These are phyloP conservation scores for Chelonus formosanus DNA, from an alignment of 2,888 invertebrate species.

Conservation along the genomic window DNA sequence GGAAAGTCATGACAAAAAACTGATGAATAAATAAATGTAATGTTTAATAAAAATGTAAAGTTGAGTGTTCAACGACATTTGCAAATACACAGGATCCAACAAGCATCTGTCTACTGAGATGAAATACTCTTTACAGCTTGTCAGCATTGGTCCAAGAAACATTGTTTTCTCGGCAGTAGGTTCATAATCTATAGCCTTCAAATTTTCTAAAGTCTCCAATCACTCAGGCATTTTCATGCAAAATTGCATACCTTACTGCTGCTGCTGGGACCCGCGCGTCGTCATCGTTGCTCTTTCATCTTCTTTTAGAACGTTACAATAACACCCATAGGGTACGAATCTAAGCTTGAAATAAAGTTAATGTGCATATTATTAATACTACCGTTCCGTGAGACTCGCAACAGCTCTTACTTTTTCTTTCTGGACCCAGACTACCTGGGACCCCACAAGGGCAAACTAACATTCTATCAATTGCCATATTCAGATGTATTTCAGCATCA, in stretches of 20 bases:
- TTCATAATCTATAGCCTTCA: slow-evolving; percentile 59
- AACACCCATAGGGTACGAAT: slow-evolving; percentile 59
- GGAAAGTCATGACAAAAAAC: no score
- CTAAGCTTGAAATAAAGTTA: slow-evolving; percentile 59
- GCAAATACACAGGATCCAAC: not conserved
- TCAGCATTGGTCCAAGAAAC: slow-evolving; percentile 24
- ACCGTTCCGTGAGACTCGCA: slow-evolving; percentile 41
- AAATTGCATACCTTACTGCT: slow-evolving; percentile 43
- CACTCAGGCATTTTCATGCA: slow-evolving; percentile 62
- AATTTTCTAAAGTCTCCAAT: slow-evolving; percentile 64
- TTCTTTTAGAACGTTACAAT: slow-evolving; percentile 50
- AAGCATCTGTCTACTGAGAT: not conserved
- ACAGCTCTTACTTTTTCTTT: slow-evolving; percentile 25
- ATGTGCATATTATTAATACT: slow-evolving; percentile 60
- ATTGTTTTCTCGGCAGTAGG: slow-evolving; percentile 53
- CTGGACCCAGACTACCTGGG: slow-evolving; percentile 38
- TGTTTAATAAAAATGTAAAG: no score
- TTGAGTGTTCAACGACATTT: no score
- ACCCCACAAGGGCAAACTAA: slow-evolving; percentile 22
- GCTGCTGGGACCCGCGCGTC: slow-evolving; percentile 20
- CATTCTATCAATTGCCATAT: slow-evolving; percentile 17
- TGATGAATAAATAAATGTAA: no score
- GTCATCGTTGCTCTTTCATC: slow-evolving; percentile 22
- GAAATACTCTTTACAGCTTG: slow-evolving; percentile 10
- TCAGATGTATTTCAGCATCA: not conserved